Evolutionary conservation across 2,888 invertebrate genomes (phyloP), one percentile per base, ranked within the genome.

Genomic region (Amaurobius ferox): DNA sequence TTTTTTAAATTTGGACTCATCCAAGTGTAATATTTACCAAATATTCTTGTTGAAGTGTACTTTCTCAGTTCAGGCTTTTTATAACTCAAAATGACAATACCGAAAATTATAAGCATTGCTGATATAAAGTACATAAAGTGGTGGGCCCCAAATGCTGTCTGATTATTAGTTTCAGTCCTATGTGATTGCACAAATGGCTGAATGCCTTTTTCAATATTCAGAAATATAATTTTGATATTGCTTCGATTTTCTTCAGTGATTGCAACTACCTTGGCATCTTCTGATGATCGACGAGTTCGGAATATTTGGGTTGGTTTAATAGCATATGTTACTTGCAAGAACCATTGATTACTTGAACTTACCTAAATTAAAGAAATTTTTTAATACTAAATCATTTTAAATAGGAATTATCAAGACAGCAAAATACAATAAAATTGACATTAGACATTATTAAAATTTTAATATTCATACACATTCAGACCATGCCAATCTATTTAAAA

Each of bases 261-360:
- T n/a, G 9, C 13, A 26, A 1, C 1, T 9, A 40, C 5, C 29
- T n/a, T 32, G 5, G 28, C 1, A 13, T 44, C 28, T 30, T 62
- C 68, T 19, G 64, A 62, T 19, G 79, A 70, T 32, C 79, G 73
- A 28, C 30, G 68, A 0, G 30, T 7, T 0, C 86, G 71, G n/a
- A 48, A 64, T 19, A 32, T 72, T 13, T 89, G 89, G 3, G 90
- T 86, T 19, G 90, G 89, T 23, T 89, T 90, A 55, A 91, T 91
- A n/a, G 89, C 88, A 85, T 91, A 91, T 5, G 91, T 88, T 13
- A 92, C 91, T 88, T 92, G 92, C 6, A 92, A 88, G 87, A 91
- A 91, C 92, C 92, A 92, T 86, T 91, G 91, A 79, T 91, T 90
- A 7, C 91, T 91, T 19, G 91, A 90, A 64, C 90, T 90, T 32